Base-by-base conservation (phyloP, 2,113 vertebrate genomes). In the Clupea harengus region DNA sequence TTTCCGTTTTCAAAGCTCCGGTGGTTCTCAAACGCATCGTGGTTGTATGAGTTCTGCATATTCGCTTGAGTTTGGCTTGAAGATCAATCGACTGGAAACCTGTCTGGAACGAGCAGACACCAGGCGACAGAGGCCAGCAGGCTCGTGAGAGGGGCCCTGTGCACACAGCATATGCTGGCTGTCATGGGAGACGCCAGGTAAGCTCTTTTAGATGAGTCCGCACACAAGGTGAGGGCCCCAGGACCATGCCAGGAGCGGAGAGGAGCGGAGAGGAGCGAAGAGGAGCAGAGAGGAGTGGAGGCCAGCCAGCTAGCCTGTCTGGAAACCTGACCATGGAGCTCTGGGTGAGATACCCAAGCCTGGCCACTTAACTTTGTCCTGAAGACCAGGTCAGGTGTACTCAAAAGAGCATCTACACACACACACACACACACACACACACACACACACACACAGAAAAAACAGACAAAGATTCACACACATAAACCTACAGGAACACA, bases 211-310 rank as follows among this genome's bases (percentile, higher is more conserved):
- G 85, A 52, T 82, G 22, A 67, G 64, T 60, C 72, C 82, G 57
- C 81, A 89, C 80, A 72, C 84, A 84, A 88, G 88, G 82, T 87
- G 86, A 85, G 82, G 84, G 82, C 86, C 86, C 86, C 86, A 88
- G 83, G 81, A 83, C n/a, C 45, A 8, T 47, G 67, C 86, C 85
- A 81, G 72, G 85, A 86, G 83, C 45, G 49, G 32, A n/a, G n/a
- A n/a, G n/a, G n/a, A n/a, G n/a, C n/a, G n/a, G n/a, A n/a, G n/a
- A n/a, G n/a, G n/a, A n/a, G n/a, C n/a, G n/a, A n/a, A n/a, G n/a
- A n/a, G n/a, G n/a, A n/a, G n/a, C n/a, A n/a, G n/a, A n/a, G n/a
- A n/a, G 60, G 85, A 86, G 83, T 39, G 45, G 39, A 32, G 64
- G 75, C 78, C 88, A 88, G 67, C 60, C 82, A 85, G 87, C 83